Percentiles rank a stretch among this genome's conserved stretches.
Conservation (phyloP, 2,888 invertebrate genomes). For the Holacanthella duospinosa region DNA sequence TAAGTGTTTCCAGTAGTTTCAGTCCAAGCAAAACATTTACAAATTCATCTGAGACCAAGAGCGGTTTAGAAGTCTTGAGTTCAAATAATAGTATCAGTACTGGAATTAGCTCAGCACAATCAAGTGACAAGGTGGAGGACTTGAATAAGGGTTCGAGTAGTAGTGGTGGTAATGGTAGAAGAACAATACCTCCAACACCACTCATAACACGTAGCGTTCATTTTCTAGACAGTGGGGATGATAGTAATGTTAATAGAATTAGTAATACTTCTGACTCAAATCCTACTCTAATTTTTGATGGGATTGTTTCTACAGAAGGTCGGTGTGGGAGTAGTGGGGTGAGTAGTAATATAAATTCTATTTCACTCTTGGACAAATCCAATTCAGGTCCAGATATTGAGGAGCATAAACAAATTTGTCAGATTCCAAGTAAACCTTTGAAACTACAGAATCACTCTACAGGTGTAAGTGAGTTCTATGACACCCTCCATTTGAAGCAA, state of each 20-base stretch:
- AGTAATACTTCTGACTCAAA: background rate
- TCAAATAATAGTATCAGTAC: background rate
- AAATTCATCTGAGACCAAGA: background rate
- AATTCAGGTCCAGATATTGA: too few relatives aligned
- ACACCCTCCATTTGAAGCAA: constrained; percentile 26
- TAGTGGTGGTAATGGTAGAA: background rate
- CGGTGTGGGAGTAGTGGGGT: background rate
- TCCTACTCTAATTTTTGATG: background rate
- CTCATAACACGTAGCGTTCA: background rate
- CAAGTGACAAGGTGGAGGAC: background rate
- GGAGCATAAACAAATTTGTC: background rate
- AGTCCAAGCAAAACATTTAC: background rate
- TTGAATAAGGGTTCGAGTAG: too few relatives aligned
- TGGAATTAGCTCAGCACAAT: background rate
- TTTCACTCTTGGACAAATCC: background rate
- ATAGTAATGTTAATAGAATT: background rate
- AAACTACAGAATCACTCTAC: constrained; percentile 34
- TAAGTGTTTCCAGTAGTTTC: background rate
- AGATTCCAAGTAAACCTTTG: constrained; percentile 27
- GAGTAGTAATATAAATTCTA: background rate
- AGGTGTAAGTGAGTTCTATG: constrained; percentile 31
- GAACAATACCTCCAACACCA: background rate
- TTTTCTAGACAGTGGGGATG: background rate
- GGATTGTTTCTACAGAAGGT: background rate
- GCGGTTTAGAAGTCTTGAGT: background rate